Evolutionary conservation across 2,888 invertebrate genomes (phyloP).

Genomic region (Caenorhabditis auriculariae): DNA sequence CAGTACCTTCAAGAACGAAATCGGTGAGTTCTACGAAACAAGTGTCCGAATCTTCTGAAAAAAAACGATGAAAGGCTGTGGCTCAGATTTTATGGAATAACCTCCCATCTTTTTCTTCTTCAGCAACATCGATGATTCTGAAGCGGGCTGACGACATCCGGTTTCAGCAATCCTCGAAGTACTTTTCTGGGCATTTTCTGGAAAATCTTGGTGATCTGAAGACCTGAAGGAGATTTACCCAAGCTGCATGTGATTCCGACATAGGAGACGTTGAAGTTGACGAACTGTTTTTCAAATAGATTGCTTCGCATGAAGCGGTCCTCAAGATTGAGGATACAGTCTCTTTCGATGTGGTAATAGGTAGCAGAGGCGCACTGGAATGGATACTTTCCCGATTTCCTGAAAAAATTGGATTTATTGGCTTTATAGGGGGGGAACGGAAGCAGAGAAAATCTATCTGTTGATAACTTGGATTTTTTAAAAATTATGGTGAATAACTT

Average conservation of each 20-base stretch:
- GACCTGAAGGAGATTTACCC: too few species aligned
- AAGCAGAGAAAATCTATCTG: too few species aligned
- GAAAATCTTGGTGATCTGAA: too few species aligned
- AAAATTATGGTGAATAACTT: too few species aligned
- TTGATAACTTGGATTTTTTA: too few species aligned
- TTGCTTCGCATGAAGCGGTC: conserved; percentile 28
- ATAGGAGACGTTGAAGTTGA: conserved; percentile 45
- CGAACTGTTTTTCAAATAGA: conserved; percentile 30
- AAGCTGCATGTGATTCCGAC: conserved; percentile 47
- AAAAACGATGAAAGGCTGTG: neutral
- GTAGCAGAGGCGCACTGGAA: conserved; percentile 62
- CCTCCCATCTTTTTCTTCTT: conserved; percentile 11
- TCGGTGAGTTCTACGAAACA: conserved; percentile 59
- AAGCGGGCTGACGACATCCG: neutral
- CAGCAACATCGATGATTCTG: neutral
- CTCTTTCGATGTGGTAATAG: conserved; percentile 59
- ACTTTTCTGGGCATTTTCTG: too few species aligned
- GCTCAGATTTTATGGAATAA: neutral
- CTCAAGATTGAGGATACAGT: conserved; percentile 61
- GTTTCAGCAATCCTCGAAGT: too few species aligned
- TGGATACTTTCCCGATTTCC: conserved; percentile 54
- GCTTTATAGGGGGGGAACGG: neutral
- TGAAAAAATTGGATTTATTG: conserved; percentile 13
- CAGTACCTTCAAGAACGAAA: conserved; percentile 58
- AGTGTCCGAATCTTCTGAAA: conserved; percentile 42